phyloP scores from a whole-genome alignment of 2,113 vertebrate genomes.

The Chamaetylas fuelleborni region DNA sequence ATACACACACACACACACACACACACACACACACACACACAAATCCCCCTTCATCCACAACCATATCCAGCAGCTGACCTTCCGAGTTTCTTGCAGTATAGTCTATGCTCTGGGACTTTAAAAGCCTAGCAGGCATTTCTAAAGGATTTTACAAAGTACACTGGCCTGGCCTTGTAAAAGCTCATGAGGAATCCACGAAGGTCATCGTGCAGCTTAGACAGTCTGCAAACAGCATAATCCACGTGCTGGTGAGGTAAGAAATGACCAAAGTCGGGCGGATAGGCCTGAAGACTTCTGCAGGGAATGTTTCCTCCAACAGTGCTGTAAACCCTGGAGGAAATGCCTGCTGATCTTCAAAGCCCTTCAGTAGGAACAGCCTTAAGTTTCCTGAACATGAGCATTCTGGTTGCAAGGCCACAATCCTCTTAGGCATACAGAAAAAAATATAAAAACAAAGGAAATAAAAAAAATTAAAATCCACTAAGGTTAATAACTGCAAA shows the following conservation, averaged over 20 bases:
- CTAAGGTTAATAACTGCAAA: constrained; percentile 12
- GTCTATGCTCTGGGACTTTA: constrained; percentile 38
- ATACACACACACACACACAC: not conserved
- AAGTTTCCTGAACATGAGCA: constrained; percentile 51
- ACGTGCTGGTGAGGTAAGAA: constrained; percentile 38
- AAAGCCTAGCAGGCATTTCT: constrained; percentile 52
- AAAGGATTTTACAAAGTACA: constrained; percentile 58
- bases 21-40: not conserved
- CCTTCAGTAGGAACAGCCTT: constrained; percentile 12
- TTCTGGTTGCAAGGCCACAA: constrained; percentile 2
- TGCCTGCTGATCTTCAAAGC: constrained; percentile 67
- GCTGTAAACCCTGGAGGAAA: constrained; percentile 46
- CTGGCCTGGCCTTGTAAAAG: constrained; percentile 42
- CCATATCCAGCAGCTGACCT: constrained; percentile 23
- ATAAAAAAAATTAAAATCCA: not conserved
- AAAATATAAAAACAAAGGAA: constrained; percentile 10
- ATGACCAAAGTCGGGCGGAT: not conserved
- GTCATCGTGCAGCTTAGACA: constrained; percentile 52
- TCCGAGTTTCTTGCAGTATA: not conserved
- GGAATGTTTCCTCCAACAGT: constrained; percentile 16
- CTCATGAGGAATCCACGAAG: constrained; percentile 44
- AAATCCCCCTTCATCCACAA: not conserved
- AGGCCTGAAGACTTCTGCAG: constrained; percentile 43
- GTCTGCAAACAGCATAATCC: constrained; percentile 53
- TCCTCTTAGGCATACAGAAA: not conserved